These are phyloP conservation scores for Bombus sibiricus DNA, from an alignment of 1,140 invertebrate species.

Conservation along the genomic window DNA sequence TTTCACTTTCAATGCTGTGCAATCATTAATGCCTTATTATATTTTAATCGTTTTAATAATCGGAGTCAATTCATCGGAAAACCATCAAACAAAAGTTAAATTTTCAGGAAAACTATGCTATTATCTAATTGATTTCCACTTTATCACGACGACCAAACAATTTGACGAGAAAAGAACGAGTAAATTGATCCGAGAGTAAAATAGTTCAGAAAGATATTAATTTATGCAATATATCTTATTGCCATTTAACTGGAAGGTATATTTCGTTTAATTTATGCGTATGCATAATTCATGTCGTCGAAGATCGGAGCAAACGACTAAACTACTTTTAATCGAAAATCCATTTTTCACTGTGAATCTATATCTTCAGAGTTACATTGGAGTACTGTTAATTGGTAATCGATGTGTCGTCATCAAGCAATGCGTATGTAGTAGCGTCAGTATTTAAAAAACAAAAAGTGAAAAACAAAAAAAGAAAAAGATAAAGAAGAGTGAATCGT, in stretches of 20 bases:
- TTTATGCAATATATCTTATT: neutral
- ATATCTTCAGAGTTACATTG: neutral
- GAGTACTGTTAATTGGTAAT: constrained; percentile 33
- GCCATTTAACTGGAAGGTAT: neutral
- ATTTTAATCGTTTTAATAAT: neutral
- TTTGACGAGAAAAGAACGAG: neutral
- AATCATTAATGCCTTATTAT: neutral
- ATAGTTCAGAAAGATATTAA: neutral
- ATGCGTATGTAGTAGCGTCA: neutral
- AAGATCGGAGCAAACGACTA: neutral
- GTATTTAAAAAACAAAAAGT: neutral
- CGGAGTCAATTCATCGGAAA: neutral
- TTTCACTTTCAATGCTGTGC: neutral
- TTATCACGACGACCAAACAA: neutral
- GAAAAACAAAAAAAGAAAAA: neutral
- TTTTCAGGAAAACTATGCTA: neutral
- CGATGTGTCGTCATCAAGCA: neutral
- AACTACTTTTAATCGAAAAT: neutral
- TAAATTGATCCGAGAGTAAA: neutral
- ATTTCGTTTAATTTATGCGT: neutral
- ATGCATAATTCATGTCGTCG: neutral
- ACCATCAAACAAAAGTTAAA: neutral
- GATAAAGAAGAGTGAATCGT: neutral
- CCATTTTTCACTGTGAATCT: neutral
- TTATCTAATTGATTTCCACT: neutral